These are phyloP conservation scores for Caerostris extrusa DNA, from an alignment of 1,140 invertebrate species.

Conservation along the genomic window DNA sequence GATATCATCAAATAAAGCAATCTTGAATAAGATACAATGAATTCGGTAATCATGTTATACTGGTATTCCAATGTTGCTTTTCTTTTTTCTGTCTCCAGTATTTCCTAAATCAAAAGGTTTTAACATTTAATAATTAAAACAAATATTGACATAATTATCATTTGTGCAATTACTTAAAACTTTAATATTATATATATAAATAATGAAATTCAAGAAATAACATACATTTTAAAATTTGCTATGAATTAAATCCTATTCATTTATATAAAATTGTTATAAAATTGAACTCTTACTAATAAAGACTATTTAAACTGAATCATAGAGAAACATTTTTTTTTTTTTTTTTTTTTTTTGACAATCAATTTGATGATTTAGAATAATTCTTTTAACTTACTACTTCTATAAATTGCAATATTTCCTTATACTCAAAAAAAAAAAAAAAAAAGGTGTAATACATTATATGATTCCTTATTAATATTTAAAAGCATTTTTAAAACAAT, in stretches of 20 bases:
- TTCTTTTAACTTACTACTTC: background rate
- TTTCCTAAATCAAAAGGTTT: constrained; percentile 50
- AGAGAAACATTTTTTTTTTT: background rate
- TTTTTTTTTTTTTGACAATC: background rate
- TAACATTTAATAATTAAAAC: no score
- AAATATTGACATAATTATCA: no score
- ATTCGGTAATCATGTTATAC: constrained; percentile 67
- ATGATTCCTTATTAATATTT: background rate
- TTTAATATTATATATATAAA: no score
- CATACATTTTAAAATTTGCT: no score
- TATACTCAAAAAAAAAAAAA: background rate
- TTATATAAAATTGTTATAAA: no score
- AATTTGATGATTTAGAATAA: background rate
- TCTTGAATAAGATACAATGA: constrained; percentile 62
- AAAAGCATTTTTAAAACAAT: background rate
- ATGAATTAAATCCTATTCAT: no score
- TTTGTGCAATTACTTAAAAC: no score
- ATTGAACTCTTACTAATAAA: background rate
- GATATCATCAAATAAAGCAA: constrained; percentile 58
- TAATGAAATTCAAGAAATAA: no score
- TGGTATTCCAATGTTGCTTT: constrained; percentile 60
- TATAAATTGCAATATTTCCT: background rate
- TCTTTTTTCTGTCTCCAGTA: constrained; percentile 38
- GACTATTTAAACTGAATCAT: background rate
- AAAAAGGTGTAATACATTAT: background rate